Base-by-base conservation (phyloP, 2,797 vertebrate species). In the Crocidura indochinensis region DNA sequence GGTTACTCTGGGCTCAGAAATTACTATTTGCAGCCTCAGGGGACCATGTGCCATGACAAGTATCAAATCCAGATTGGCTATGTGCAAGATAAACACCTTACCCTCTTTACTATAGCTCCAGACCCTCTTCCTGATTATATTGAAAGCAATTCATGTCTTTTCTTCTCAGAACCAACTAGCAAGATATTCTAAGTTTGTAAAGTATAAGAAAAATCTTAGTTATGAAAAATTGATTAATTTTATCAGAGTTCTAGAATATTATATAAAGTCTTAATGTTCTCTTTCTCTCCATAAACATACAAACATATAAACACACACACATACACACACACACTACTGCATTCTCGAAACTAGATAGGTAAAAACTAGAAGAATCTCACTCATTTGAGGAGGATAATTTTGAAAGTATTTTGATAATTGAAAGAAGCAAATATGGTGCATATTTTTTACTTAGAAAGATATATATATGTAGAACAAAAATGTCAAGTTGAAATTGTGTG, bases 341-440 rank as follows among this genome's bases (percentile, higher is more conserved):
- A 51, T 65, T 19, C 8, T 9, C 46, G 14, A 74, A 87, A 27
- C 38, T n/a, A 56, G 4, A 3, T 71, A 67, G 19, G 2, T 79
- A 91, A 74, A 47, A 77, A 88, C 17, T 51, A 81, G 1, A 77
- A 15, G 74, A 26, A 9, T 38, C n/a, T n/a, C n/a, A 2, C 8
- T 88, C 26, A 19, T 8, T 84, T 19, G 47, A 84, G 3, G 22
- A 91, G 22, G 86, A 69, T 29, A 78, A 27, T 84, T 87, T 53
- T 73, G 10, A 92, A 95, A 92, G 6, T 24, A 56, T 73, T 71
- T 81, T 19, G n/a, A 84, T 73, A 6, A 69, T 38, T 19, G 10
- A 15, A 79, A 77, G 12, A 85, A 83, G 9, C 64, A 64, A 87
- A 87, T 31, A 27, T 24, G 26, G 8, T 73, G 19, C n/a, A 19